Evolutionary conservation across 2,797 vertebrate species (phyloP), one percentile per base, ranked within the genome.

Genomic region (Danio albolineatus): DNA sequence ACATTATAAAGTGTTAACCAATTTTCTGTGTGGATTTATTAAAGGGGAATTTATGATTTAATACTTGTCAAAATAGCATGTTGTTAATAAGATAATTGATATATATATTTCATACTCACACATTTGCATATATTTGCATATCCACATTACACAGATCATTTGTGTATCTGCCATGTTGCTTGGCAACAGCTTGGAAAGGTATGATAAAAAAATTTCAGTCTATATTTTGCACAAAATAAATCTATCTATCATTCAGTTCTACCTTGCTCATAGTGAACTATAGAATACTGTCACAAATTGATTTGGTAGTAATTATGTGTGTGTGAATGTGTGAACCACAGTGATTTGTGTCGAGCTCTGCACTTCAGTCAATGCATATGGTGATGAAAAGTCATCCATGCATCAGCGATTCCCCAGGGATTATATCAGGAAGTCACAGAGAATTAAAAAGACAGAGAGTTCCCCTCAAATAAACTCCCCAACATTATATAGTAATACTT

Each of bases 341-440:
- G 5, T 13, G 39, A 65, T 21, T 44, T 43, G 54, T 65, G 73
- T n/a, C 19, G 38, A 41, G 56, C 49, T 60, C n/a, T 57, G 51
- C 61, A 1, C 28, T 57, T 44, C 5, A 43, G 44, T 75, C 62
- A 36, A 13, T 69, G 54, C 14, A n/a, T 49, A 28, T 39, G 66
- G 70, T 59, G 64, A 51, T 59, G 51, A 80, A 59, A 69, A 70
- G 46, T 76, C 64, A 59, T 54, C 64, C 19, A 44, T 6, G 19
- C 14, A 41, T 81, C 57, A 62, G 36, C 51, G 65, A 76, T 46
- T 81, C 21, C 38, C 5, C 6, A 16, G 36, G 59, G 60, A 39
- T 19, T 61, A 38, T 28, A 28, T 43, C 43, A 9, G 72, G 19
- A 79, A 48, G 46, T n/a, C 53, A 60, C 21, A 53, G 49, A 56